A percentile compares a stretch with the other conserved stretches of the same genome.
Evolutionary conservation across 2,113 vertebrate genomes (phyloP).

Genomic region (Accipiter virgatus): DNA sequence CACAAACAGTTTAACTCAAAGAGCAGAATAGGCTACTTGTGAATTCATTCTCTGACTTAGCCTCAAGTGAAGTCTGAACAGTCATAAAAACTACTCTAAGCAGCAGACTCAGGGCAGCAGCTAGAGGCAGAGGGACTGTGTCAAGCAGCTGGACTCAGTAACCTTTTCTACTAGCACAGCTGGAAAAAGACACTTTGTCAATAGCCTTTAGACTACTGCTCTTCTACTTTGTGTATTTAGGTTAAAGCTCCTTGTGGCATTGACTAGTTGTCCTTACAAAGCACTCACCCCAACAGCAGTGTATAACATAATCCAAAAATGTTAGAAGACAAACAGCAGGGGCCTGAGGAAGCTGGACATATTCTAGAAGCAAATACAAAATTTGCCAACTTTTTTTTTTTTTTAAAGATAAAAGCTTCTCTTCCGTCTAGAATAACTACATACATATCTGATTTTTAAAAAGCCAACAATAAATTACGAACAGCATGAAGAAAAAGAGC

Average conservation of each 20-base stretch:
- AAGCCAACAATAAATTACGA: not conserved
- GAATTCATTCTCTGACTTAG: not conserved
- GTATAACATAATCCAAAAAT: not conserved
- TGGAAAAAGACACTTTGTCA: not conserved
- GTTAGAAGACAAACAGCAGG: not conserved
- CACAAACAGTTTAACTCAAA: not conserved
- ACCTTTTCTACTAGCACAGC: not conserved
- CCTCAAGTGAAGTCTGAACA: not conserved
- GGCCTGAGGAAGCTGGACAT: not conserved
- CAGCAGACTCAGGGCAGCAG: not conserved
- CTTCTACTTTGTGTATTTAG: not conserved
- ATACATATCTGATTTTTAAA: not conserved
- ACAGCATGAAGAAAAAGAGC: not conserved
- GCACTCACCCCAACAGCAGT: not conserved
- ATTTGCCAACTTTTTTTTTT: not conserved
- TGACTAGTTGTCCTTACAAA: not conserved
- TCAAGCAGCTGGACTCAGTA: not conserved
- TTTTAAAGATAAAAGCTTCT: not conserved
- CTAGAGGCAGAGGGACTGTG: not conserved
- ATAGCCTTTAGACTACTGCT: not conserved
- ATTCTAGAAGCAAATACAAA: not conserved
- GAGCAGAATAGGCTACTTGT: not conserved
- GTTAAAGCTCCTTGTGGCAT: not conserved
- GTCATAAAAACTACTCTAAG: not conserved
- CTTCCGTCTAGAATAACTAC: not conserved